phyloP scores from a whole-genome alignment of 2,797 vertebrate species.

The Loris lydekkerianus region DNA sequence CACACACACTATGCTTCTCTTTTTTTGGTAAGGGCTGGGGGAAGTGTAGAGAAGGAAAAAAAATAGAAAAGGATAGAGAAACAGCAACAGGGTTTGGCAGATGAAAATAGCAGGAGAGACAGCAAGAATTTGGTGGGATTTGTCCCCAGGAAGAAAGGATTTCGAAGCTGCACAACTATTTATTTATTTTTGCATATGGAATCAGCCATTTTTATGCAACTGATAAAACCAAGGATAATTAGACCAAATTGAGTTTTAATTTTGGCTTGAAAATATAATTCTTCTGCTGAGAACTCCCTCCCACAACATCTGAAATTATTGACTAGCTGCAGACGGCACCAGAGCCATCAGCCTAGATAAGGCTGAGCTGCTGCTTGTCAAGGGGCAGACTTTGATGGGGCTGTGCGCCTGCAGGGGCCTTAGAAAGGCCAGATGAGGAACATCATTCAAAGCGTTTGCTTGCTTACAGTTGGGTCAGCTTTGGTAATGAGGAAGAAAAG shows the following conservation, averaged over 20 bases:
- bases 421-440: conserved; percentile 75
- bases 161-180: conserved; percentile 81
- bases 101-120: conserved; percentile 71
- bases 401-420: conserved; percentile 46
- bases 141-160: conserved; percentile 70
- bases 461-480: conserved; percentile 52
- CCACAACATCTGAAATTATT: conserved; percentile 86
- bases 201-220: conserved; percentile 87
- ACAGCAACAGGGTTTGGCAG: conserved; percentile 74
- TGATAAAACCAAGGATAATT: conserved; percentile 91
- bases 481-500: conserved; percentile 32
- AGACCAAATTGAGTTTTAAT: conserved; percentile 90
- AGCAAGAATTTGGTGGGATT: conserved; percentile 70
- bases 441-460: conserved; percentile 53
- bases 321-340: conserved; percentile 81
- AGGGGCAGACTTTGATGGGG: conserved; percentile 63
- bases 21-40: conserved; percentile 77
- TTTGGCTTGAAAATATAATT: conserved; percentile 86
- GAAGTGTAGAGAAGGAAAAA: conserved; percentile 73
- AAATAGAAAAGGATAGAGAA: conserved; percentile 77
- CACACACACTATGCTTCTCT: conserved; percentile 68
- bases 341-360: conserved; percentile 81
- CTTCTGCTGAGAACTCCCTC: conserved; percentile 84
- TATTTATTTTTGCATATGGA: conserved; percentile 87
- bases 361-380: conserved; percentile 74